A percentile compares a stretch with the other conserved stretches of the same genome.
Evolutionary conservation across 2,888 invertebrate genomes (phyloP).

Genomic region (Ormyrus rosae): DNA sequence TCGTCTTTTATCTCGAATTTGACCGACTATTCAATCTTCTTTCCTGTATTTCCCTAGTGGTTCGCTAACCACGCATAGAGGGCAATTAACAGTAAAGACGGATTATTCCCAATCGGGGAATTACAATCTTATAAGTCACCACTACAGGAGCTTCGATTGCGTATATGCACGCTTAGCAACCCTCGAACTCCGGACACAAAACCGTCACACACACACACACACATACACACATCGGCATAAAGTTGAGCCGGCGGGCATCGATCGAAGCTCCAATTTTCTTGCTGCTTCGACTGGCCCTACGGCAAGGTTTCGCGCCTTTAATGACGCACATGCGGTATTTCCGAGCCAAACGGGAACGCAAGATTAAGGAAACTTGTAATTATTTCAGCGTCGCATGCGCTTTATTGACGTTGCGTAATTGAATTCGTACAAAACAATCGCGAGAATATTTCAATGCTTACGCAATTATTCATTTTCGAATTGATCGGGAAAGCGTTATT

Average conservation of each 20-base stretch:
- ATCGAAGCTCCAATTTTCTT: conserved; percentile 48
- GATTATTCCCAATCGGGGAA: conserved; percentile 51
- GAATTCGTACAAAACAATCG: background rate
- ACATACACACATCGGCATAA: background rate
- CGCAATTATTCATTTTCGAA: background rate
- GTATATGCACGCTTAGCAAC: too few species aligned
- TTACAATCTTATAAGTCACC: conserved; percentile 26
- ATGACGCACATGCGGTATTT: background rate
- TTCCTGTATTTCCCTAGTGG: conserved; percentile 50
- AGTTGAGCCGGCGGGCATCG: conserved; percentile 6
- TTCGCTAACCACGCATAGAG: conserved; percentile 14
- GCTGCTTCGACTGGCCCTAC: background rate
- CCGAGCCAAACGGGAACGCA: background rate
- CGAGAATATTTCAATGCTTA: conserved; percentile 2
- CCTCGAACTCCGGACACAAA: too few species aligned
- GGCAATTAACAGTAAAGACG: conserved; percentile 52
- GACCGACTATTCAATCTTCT: conserved; percentile 49
- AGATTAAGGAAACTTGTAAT: conserved; percentile 20
- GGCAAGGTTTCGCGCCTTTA: conserved; percentile 13
- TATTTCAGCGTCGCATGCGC: conserved; percentile 1
- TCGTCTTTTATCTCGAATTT: conserved; percentile 31
- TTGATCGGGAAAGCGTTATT: too few species aligned
- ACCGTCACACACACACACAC: background rate
- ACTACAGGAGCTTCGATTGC: background rate
- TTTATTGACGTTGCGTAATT: conserved; percentile 4